Conservation (phyloP, 2,888 invertebrate genomes). For the Siphlonurus alternatus region DNA sequence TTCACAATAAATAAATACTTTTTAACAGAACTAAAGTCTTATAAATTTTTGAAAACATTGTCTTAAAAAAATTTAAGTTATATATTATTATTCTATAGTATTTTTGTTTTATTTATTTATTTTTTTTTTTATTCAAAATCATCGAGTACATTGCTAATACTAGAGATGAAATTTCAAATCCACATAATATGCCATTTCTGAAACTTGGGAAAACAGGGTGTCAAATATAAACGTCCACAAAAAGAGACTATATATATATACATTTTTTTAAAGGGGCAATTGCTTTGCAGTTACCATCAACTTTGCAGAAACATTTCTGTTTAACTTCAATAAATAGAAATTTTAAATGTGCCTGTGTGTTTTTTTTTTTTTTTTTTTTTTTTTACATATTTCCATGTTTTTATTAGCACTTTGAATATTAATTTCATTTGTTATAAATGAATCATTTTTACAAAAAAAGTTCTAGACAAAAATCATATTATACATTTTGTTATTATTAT, state of each 20-base stretch:
- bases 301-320: neutral
- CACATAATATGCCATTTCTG: constrained; percentile 14
- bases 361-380: too few relatives aligned
- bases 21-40: constrained; percentile 6
- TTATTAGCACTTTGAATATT: too few relatives aligned
- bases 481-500: too few relatives aligned
- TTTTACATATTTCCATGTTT: too few relatives aligned
- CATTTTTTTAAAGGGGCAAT: constrained; percentile 1
- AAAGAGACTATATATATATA: constrained; percentile 9
- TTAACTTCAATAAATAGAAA: too few relatives aligned
- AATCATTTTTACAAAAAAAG: too few relatives aligned
- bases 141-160: neutral
- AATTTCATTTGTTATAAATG: too few relatives aligned
- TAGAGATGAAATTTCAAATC: constrained; percentile 7
- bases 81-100: constrained; percentile 3
- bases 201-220: constrained; percentile 13
- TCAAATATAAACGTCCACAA: constrained; percentile 14
- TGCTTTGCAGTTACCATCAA: neutral
- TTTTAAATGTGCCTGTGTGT: too few relatives aligned
- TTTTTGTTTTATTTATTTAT: constrained; percentile 5
- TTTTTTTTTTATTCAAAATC: constrained; percentile 6
- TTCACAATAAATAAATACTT: constrained; percentile 8
- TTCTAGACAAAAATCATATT: too few relatives aligned
- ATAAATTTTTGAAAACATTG: constrained; percentile 7
- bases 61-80: constrained; percentile 11